Conservation (phyloP, 2,888 invertebrate genomes). For the Clistopyga incitator region DNA sequence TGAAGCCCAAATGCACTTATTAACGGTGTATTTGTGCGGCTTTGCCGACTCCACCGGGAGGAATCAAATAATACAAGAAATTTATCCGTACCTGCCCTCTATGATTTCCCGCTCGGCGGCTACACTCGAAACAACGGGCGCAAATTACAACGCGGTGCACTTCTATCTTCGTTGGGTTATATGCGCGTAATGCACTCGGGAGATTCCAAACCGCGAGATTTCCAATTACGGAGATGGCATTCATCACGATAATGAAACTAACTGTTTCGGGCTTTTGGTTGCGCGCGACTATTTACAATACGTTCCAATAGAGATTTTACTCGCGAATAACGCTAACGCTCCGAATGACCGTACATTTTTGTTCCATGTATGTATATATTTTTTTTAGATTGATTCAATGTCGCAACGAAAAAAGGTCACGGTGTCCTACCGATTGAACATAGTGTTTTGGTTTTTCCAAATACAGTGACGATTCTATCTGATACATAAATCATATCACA, state of each 20-base stretch:
- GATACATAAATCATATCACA: no score
- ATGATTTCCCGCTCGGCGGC: background rate
- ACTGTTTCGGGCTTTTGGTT: background rate
- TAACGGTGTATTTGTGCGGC: background rate
- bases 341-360: no score
- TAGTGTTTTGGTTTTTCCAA: no score
- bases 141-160: slow-evolving; percentile 20
- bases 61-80: slow-evolving; percentile 27
- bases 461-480: no score
- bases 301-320: background rate
- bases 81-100: background rate
- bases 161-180: slow-evolving; percentile 22
- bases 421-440: no score
- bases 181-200: slow-evolving; percentile 2
- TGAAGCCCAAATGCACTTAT: slow-evolving; percentile 9
- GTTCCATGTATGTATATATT: no score
- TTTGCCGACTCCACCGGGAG: background rate
- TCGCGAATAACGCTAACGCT: slow-evolving; percentile 4
- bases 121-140: background rate
- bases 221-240: slow-evolving; percentile 31
- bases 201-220: slow-evolving; percentile 33
- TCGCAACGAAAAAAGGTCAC: no score
- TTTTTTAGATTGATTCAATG: no score
- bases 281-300: background rate
- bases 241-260: background rate